Base-by-base conservation (phyloP, 2,113 vertebrate genomes). In the Ceyx margarethae region DNA sequence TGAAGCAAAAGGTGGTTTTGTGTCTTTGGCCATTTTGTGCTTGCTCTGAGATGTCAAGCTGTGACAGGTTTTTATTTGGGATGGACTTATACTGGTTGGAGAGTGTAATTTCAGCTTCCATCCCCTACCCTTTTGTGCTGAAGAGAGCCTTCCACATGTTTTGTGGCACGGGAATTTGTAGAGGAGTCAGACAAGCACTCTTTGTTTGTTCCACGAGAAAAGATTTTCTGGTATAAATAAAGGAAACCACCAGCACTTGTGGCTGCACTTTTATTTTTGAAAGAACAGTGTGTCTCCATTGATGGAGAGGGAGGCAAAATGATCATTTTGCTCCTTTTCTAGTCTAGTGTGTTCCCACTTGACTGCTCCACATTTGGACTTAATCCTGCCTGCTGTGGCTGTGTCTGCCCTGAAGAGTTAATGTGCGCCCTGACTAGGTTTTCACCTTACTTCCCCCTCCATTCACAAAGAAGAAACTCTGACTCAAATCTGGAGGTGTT, bases 161-260 rank as follows among this genome's bases (percentile, higher is more conserved):
- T 93, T 91, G 84, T 94, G 87, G 90, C 91, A 94, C 8, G 40
- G 80, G 89, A 94, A 82, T 85, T 91, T 94, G 79, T 96, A 94
- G 88, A 96, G 80, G 95, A 91, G 71, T 89, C 83, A 95, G 94
- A 97, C 97, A 97, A 97, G 95, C 66, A 93, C 86, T 96, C 95
- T 97, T 97, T 97, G 96, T 96, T 95, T 97, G 94, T 85, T 96
- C 85, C 85, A 86, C 11, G 14, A 93, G 91, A 94, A 96, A 96
- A 96, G 93, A 85, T 96, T 96, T 96, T 97, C 90, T 97, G 89
- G 66, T 69, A 85, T 96, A 96, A 97, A 96, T 96, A 95, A 97
- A 95, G 94, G 95, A 96, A 96, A 95, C 85, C 94, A 86, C 35
- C 35, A 79, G 56, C 57, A 81, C 75, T 94, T 84, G 85, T 79